Conservation (phyloP, 2,888 invertebrate species). For the Apodemia zela region DNA sequence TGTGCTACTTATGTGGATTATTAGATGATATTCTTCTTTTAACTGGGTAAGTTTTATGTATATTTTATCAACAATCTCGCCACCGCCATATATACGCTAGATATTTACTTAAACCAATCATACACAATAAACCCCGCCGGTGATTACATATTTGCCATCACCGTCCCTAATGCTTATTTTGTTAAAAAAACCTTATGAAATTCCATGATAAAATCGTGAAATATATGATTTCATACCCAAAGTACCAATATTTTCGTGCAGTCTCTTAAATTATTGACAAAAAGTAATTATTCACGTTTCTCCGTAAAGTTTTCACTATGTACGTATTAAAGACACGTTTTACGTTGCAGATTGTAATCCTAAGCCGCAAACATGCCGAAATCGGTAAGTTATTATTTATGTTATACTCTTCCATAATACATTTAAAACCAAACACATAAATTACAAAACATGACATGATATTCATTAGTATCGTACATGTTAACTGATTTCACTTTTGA, state of each 20-base stretch:
- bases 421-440: slow-evolving; percentile 17
- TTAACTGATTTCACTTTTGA: slow-evolving; percentile 66
- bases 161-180: slow-evolving; percentile 44
- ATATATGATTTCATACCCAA: not conserved
- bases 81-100: slow-evolving; percentile 20
- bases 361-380: slow-evolving; percentile 82
- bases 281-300: not conserved
- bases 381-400: slow-evolving; percentile 75
- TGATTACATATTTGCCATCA: slow-evolving; percentile 56
- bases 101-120: slow-evolving; percentile 32
- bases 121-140: slow-evolving; percentile 51
- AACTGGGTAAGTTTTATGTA: slow-evolving; percentile 59
- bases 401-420: slow-evolving; percentile 12
- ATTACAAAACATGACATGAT: slow-evolving; percentile 33
- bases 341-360: slow-evolving; percentile 73
- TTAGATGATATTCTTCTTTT: slow-evolving; percentile 77
- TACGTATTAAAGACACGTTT: slow-evolving; percentile 46
- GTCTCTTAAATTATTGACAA: not conserved
- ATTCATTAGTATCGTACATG: slow-evolving; percentile 42
- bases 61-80: slow-evolving; percentile 9
- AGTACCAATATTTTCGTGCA: not conserved
- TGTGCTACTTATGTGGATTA: slow-evolving; percentile 80
- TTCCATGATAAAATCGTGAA: slow-evolving; percentile 19
- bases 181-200: slow-evolving; percentile 40
- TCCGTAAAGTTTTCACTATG: slow-evolving; percentile 23